Conservation (phyloP, 2,797 vertebrate species). For the Dicrostonyx torquatus region DNA sequence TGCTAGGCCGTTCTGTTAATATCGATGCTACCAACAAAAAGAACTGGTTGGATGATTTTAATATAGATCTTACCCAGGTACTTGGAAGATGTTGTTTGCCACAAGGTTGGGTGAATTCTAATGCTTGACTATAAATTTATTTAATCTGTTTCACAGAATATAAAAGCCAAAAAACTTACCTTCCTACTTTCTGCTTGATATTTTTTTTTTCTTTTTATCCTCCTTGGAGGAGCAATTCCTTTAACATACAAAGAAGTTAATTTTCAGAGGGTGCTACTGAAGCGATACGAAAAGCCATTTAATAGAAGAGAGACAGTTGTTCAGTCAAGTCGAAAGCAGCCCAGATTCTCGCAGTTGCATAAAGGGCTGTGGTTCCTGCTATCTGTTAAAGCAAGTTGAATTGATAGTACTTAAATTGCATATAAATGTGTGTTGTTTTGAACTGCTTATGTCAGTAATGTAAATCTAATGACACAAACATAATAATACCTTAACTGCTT, state of each 20-base stretch:
- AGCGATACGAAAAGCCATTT: slow-evolving; percentile 69
- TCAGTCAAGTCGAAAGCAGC: slow-evolving; percentile 62
- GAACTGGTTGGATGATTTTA: slow-evolving; percentile 64
- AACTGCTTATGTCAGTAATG: slow-evolving; percentile 75
- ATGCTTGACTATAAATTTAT: slow-evolving; percentile 66
- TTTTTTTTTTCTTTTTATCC: not conserved
- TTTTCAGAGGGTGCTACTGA: slow-evolving; percentile 56
- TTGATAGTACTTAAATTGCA: slow-evolving; percentile 66
- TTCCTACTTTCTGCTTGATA: slow-evolving; percentile 41
- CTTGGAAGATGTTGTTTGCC: slow-evolving; percentile 40
- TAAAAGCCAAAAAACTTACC: slow-evolving; percentile 6
- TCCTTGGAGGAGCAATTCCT: slow-evolving; percentile 59
- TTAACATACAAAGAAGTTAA: slow-evolving; percentile 49
- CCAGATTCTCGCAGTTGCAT: not conserved
- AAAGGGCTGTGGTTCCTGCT: not conserved
- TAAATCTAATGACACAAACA: slow-evolving; percentile 72
- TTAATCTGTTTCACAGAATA: slow-evolving; percentile 69
- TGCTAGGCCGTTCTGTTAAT: slow-evolving; percentile 30
- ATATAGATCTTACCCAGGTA: slow-evolving; percentile 66
- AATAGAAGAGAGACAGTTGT: slow-evolving; percentile 35
- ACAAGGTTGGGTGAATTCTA: slow-evolving; percentile 55
- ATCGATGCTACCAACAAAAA: slow-evolving; percentile 47
- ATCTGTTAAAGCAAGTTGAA: slow-evolving; percentile 73
- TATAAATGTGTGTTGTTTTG: slow-evolving; percentile 75
- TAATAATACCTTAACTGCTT: slow-evolving; percentile 77